Conservation (phyloP, 1,140 invertebrate species). For the Caenorhabditis elegans region DNA sequence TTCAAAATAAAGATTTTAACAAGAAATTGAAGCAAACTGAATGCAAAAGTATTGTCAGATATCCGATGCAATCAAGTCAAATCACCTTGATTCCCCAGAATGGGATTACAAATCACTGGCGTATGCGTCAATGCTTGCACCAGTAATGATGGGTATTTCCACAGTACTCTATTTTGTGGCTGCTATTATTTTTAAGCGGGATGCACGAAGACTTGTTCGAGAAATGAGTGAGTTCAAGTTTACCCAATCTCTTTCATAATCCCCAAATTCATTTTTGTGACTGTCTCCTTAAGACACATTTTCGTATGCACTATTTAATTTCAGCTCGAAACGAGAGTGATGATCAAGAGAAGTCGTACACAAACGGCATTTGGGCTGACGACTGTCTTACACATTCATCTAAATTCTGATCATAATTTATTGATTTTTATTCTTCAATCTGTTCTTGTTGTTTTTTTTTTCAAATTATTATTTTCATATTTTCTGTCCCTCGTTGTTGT, state of each 20-base stretch:
- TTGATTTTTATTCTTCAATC: neutral
- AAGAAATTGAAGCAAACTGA: no score
- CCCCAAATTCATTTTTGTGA: neutral
- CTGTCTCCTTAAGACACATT: no score
- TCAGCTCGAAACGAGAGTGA: neutral
- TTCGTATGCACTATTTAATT: neutral
- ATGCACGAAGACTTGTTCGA: neutral
- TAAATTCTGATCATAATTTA: conserved; percentile 1
- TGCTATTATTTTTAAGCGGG: neutral
- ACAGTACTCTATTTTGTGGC: neutral
- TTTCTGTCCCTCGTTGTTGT: neutral
- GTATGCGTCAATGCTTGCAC: neutral
- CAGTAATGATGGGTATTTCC: neutral
- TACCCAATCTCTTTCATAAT: neutral
- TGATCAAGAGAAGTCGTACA: neutral
- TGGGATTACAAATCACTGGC: conserved; percentile 7
- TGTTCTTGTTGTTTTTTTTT: neutral
- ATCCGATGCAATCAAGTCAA: neutral
- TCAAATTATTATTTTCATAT: no score
- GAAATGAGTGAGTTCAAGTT: neutral
- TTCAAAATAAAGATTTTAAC: no score
- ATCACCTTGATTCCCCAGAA: neutral
- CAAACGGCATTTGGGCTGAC: neutral
- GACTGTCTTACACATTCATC: neutral
- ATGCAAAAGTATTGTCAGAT: neutral